Percentiles rank a stretch among this genome's conserved stretches.
phyloP scores from a whole-genome alignment of 2,888 invertebrate species.

The Sepioteuthis lessoniana region DNA sequence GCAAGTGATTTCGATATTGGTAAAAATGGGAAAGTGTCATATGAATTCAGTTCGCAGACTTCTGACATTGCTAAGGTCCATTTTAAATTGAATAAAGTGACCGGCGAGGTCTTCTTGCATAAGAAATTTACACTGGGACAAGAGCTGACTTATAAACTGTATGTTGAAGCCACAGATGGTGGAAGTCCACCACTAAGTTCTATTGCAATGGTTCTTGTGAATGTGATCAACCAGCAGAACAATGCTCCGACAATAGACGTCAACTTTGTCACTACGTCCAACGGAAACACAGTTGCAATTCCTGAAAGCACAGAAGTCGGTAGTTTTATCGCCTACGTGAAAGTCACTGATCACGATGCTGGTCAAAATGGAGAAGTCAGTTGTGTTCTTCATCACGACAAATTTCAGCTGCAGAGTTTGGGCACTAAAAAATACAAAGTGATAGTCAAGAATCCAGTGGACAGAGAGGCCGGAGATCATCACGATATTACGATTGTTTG shows the following conservation, averaged over 20 bases:
- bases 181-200: background rate
- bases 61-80: background rate
- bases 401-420: background rate
- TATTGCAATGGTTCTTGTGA: background rate
- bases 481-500: background rate
- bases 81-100: background rate
- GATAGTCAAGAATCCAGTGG: background rate
- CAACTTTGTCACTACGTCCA: background rate
- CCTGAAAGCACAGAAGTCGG: constrained; percentile 11
- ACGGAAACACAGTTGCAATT: background rate
- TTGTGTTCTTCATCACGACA: background rate
- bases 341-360: background rate
- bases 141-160: background rate
- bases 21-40: background rate
- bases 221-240: background rate
- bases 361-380: background rate
- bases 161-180: background rate
- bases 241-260: background rate
- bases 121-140: background rate
- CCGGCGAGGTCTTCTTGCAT: background rate
- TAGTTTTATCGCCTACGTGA: background rate
- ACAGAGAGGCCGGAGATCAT: background rate
- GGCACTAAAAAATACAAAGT: constrained; percentile 11
- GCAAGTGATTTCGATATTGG: constrained; percentile 12
- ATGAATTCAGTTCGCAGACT: background rate